Base-by-base conservation (phyloP, 2,797 vertebrate species). In the Phrynocephalus forsythii region DNA sequence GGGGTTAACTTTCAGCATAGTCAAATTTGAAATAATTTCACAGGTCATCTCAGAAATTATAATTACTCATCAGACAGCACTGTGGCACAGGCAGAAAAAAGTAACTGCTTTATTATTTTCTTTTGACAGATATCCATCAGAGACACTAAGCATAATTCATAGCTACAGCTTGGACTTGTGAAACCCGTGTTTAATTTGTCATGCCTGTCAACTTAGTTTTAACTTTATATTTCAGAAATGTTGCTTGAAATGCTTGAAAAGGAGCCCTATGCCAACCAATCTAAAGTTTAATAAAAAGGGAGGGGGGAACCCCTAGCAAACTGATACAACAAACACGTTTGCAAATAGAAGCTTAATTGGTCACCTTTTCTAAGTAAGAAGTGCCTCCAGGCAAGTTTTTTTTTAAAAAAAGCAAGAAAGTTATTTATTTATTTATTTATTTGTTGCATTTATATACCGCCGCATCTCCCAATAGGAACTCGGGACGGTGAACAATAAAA, bases 101-200 rank as follows among this genome's bases (percentile, higher is more conserved):
- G 79, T 16, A 18, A 80, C 79, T 24, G 52, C 56, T 84, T 66
- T 75, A 73, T 84, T 24, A 89, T 79, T 73, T 24, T 30, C 60
- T 86, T 77, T 79, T n/a, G 18, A 83, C 26, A 75, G n/a, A 44
- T 86, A 93, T 87, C 89, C 88, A 87, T 91, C 92, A 83, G 77
- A 86, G 86, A 80, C 60, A 72, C 60, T 86, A 86, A 92, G 89
- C 85, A 93, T 82, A 92, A 88, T 88, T 92, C 90, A 92, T 87
- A 92, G 89, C 79, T 93, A 93, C 52, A 66, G 44, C 67, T 83
- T 66, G 38, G 52, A 88, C 89, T 38, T 88, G 63, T 22, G 63
- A 81, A 75, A 75, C 30, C 6, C n/a, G 90, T 88, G 66, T 91
- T 77, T 86, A 88, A 73, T 73, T 68, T 56, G 9, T 73, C 8